Evolutionary conservation across 2,113 vertebrate genomes (phyloP).

Genomic region (Rhea pennata): DNA sequence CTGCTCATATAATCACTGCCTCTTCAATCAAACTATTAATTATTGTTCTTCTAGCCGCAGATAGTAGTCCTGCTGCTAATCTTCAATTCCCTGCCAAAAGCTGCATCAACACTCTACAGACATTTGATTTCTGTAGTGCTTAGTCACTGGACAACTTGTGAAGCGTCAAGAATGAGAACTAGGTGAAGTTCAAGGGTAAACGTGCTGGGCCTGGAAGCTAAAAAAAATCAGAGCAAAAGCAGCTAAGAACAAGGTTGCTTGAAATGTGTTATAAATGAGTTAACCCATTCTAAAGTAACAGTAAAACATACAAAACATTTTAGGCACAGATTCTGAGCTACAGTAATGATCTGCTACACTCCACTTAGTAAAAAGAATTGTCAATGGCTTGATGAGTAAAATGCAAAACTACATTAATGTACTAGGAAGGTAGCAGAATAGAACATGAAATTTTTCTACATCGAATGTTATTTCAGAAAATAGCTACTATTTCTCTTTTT

Average conservation of each 20-base stretch:
- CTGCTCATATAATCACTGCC: neutral
- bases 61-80: neutral
- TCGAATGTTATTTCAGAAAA: neutral
- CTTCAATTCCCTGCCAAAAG: neutral
- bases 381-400: neutral
- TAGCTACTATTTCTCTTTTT: neutral
- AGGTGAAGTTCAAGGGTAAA: neutral
- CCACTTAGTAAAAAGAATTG: constrained; percentile 19
- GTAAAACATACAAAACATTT: neutral
- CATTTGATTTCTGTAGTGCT: neutral
- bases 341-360: neutral
- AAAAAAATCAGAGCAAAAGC: neutral
- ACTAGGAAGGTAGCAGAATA: neutral
- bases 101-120: neutral
- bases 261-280: neutral
- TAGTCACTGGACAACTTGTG: neutral
- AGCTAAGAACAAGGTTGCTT: neutral
- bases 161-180: neutral
- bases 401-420: neutral
- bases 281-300: neutral
- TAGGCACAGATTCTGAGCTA: neutral
- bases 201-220: neutral
- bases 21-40: neutral
- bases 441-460: neutral
- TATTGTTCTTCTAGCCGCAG: neutral